Percentiles rank a stretch among this genome's conserved stretches.
phyloP scores from a whole-genome alignment of 2,888 invertebrate species.

The Polyploca ridens region DNA sequence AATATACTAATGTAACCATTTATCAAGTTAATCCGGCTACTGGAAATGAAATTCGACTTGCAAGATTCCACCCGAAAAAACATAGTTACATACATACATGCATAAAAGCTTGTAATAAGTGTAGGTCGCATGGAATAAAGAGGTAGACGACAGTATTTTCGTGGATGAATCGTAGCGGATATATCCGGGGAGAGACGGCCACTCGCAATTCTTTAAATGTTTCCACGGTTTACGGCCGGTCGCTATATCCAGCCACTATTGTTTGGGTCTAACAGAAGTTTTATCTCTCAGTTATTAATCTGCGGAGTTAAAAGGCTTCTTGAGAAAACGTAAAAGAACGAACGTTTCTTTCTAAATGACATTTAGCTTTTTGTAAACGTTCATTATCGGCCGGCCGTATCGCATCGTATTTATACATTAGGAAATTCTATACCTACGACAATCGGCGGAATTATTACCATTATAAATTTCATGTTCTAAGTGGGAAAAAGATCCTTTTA shows the following conservation, averaged over 20 bases:
- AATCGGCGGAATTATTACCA: slow-evolving; percentile 67
- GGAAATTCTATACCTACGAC: slow-evolving; percentile 47
- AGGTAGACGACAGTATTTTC: slow-evolving; percentile 38
- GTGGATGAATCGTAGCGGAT: slow-evolving; percentile 37
- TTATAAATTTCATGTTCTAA: slow-evolving; percentile 74
- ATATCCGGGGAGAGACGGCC: slow-evolving; percentile 31
- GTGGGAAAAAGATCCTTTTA: slow-evolving; percentile 73
- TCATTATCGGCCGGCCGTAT: slow-evolving; percentile 11
- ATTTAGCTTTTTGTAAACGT: slow-evolving; percentile 24
- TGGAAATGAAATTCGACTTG: too few species aligned
- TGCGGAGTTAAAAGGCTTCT: slow-evolving; percentile 51
- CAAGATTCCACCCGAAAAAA: too few species aligned
- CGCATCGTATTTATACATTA: slow-evolving; percentile 16
- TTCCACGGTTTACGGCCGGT: slow-evolving; percentile 36
- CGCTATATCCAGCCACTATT: slow-evolving; percentile 49
- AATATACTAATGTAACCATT: too few species aligned
- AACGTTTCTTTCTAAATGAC: slow-evolving; percentile 33
- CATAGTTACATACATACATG: too few species aligned
- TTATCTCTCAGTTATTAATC: slow-evolving; percentile 59
- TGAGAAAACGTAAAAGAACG: slow-evolving; percentile 35
- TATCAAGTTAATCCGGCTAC: too few species aligned
- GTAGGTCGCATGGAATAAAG: slow-evolving; percentile 16
- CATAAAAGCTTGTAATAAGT: not conserved
- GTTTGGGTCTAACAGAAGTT: slow-evolving; percentile 50
- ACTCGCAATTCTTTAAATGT: slow-evolving; percentile 47